Percentiles rank a stretch among this genome's conserved stretches.
Conservation (phyloP, 2,888 invertebrate genomes). For the Cheilosia pagana region DNA sequence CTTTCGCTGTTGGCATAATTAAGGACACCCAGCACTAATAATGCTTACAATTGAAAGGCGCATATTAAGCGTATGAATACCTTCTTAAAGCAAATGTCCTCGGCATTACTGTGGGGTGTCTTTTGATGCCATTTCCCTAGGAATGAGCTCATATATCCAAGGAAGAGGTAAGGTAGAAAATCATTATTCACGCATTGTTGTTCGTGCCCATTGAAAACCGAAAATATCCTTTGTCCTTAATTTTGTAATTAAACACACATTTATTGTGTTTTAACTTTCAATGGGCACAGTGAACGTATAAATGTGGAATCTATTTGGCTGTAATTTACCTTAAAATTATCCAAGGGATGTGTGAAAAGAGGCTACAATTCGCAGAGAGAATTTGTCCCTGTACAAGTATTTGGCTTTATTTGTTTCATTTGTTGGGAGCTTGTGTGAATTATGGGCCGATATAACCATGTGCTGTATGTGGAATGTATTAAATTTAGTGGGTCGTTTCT, state of each 20-base stretch:
- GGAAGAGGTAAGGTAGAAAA: constrained; percentile 47
- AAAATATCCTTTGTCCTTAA: constrained; percentile 66
- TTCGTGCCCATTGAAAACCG: constrained; percentile 28
- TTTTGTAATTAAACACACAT: constrained; percentile 67
- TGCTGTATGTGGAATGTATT: neutral
- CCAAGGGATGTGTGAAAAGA: neutral
- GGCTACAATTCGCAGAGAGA: constrained; percentile 28
- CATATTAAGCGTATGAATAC: constrained; percentile 28
- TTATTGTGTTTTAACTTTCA: constrained; percentile 57
- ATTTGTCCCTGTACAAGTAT: constrained; percentile 32
- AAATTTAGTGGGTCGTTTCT: neutral
- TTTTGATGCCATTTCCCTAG: constrained; percentile 2
- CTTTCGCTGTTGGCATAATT: constrained; percentile 51
- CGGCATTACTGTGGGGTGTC: neutral
- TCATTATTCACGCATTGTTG: constrained; percentile 63
- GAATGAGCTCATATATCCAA: constrained; percentile 15
- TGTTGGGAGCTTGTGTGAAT: constrained; percentile 19
- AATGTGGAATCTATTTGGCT: constrained; percentile 42
- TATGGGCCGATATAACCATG: constrained; percentile 11
- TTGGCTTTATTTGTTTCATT: constrained; percentile 7
- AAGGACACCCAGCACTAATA: constrained; percentile 60
- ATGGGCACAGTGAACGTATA: constrained; percentile 31
- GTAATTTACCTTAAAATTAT: constrained; percentile 44
- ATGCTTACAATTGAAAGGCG: constrained; percentile 51
- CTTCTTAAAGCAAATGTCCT: constrained; percentile 28